phyloP scores from a whole-genome alignment of 1,140 invertebrate genomes.

The Eueides isabella region DNA sequence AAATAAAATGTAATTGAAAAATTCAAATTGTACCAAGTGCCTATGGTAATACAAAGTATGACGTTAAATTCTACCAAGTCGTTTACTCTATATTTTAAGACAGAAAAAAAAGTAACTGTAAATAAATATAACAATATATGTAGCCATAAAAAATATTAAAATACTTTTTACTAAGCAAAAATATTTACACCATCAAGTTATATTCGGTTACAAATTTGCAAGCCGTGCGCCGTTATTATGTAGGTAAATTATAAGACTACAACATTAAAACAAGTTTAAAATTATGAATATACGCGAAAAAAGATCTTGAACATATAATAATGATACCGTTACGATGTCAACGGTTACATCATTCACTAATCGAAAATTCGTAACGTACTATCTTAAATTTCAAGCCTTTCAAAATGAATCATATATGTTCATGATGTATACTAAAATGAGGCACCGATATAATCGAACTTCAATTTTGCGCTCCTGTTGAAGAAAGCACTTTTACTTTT shows the following conservation, averaged over 20 bases:
- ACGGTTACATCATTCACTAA: slow-evolving; percentile 67
- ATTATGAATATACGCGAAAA: slow-evolving; percentile 8
- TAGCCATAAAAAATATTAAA: neutral
- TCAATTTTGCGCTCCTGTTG: slow-evolving; percentile 67
- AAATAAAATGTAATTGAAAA: no score
- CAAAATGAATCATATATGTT: slow-evolving; percentile 63
- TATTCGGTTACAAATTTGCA: neutral
- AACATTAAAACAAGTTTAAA: slow-evolving; percentile 21
- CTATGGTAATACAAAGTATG: neutral
- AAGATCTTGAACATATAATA: slow-evolving; percentile 27
- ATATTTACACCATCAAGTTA: neutral
- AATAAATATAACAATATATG: neutral
- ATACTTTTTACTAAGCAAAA: neutral
- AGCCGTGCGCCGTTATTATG: slow-evolving; percentile 4
- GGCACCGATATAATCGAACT: slow-evolving; percentile 62
- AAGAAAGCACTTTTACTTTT: slow-evolving; percentile 78
- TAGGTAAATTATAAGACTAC: slow-evolving; percentile 3
- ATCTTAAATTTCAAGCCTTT: slow-evolving; percentile 70
- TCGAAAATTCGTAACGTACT: slow-evolving; percentile 71
- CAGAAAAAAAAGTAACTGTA: neutral
- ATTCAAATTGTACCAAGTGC: neutral
- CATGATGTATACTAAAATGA: slow-evolving; percentile 57
- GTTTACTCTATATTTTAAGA: no score
- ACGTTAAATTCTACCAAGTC: neutral
- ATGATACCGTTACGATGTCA: slow-evolving; percentile 45